phyloP scores from a whole-genome alignment of 1,140 invertebrate genomes.

The Drosophila takahashii region DNA sequence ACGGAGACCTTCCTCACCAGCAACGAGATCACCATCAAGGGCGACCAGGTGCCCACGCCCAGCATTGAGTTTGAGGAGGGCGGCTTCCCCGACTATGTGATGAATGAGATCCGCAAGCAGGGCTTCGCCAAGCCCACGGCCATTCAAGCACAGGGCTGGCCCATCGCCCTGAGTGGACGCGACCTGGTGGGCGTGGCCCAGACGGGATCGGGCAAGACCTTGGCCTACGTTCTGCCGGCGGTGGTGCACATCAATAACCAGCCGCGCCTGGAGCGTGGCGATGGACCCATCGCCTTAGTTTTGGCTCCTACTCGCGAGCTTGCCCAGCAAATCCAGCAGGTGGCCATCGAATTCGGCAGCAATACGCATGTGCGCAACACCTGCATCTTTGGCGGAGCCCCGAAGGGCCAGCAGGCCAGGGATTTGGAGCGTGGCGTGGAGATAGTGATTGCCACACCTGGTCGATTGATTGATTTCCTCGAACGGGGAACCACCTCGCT shows the following conservation, averaged over 20 bases:
- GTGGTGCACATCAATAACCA: conserved; percentile 98
- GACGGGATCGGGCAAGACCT: conserved; percentile 97
- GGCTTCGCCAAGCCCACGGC: conserved; percentile 94
- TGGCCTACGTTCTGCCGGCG: conserved; percentile 92
- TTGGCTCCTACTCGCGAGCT: conserved; percentile 97
- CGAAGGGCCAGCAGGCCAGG: conserved; percentile 92
- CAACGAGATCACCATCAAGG: conserved; percentile 93
- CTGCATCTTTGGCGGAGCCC: conserved; percentile 98
- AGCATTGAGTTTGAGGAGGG: conserved; percentile 93
- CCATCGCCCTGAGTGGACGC: conserved; percentile 95
- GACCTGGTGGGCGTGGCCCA: conserved; percentile 98
- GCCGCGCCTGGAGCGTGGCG: conserved; percentile 89
- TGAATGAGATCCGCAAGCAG: conserved; percentile 91
- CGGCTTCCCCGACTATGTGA: conserved; percentile 93
- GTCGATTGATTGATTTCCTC: conserved; percentile 97
- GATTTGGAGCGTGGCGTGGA: conserved; percentile 95
- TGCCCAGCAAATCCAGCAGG: conserved; percentile 98
- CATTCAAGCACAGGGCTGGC: conserved; percentile 96
- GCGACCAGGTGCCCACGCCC: conserved; percentile 92
- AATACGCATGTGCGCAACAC: conserved; percentile 94
- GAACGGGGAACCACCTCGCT: conserved; percentile 96
- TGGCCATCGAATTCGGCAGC: conserved; percentile 95
- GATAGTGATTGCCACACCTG: conserved; percentile 97
- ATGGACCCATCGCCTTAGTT: conserved; percentile 96
- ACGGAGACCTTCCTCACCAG: conserved; percentile 90